Evolutionary conservation across 2,888 invertebrate genomes (phyloP).

Genomic region (Therioaphis trifolii): DNA sequence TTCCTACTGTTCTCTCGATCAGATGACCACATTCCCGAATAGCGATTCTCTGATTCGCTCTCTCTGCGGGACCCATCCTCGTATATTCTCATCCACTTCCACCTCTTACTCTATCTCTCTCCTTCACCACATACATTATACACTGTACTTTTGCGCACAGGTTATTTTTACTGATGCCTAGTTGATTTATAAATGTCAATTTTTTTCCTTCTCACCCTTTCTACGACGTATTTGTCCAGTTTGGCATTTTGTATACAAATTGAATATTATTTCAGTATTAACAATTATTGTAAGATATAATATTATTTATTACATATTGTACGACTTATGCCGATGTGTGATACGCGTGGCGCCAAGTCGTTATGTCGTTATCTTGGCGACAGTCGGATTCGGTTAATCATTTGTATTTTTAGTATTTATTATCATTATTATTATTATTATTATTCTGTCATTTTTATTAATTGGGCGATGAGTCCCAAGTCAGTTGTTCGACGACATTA

Average conservation of each 20-base stretch:
- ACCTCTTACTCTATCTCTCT: background rate
- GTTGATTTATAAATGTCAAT: constrained; percentile 31
- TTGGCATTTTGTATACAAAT: constrained; percentile 15
- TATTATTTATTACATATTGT: too few relatives aligned
- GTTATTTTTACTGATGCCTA: constrained; percentile 35
- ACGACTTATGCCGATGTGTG: too few relatives aligned
- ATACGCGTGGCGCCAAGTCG: too few relatives aligned
- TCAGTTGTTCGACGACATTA: too few relatives aligned
- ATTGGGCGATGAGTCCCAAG: too few relatives aligned
- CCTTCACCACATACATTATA: too few relatives aligned
- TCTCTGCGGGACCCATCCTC: constrained; percentile 26
- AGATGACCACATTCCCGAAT: constrained; percentile 59
- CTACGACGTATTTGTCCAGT: background rate
- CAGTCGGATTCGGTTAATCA: too few relatives aligned
- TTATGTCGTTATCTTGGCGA: too few relatives aligned
- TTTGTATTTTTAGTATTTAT: too few relatives aligned
- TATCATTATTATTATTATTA: too few relatives aligned
- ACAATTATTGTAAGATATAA: too few relatives aligned
- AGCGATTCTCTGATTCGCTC: constrained; percentile 46
- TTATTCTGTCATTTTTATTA: too few relatives aligned
- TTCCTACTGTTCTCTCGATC: constrained; percentile 44
- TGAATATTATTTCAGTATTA: background rate
- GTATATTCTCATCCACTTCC: background rate
- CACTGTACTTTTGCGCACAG: background rate
- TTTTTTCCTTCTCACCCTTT: background rate